A percentile compares a stretch with the other conserved stretches of the same genome.
Evolutionary conservation across 2,888 invertebrate genomes (phyloP).

Genomic region (Holacanthella duospinosa): DNA sequence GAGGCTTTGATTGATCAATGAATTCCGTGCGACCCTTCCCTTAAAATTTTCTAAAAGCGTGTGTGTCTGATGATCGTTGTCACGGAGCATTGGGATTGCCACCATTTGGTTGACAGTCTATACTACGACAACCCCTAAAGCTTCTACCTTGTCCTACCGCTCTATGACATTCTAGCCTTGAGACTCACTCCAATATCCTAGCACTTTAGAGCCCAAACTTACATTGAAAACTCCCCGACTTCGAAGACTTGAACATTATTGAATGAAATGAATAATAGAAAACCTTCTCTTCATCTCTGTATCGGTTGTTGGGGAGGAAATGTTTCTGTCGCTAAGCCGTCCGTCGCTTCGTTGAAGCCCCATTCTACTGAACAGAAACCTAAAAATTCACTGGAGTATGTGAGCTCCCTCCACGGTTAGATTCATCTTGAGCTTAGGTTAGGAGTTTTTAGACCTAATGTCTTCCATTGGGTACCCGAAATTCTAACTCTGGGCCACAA

Average conservation of each 20-base stretch:
- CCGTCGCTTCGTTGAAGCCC: not conserved
- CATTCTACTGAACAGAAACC: not conserved
- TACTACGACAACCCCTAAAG: no score
- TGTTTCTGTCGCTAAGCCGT: not conserved
- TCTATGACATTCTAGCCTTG: not conserved
- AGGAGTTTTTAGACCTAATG: no score
- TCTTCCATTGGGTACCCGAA: not conserved
- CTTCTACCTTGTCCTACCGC: not conserved
- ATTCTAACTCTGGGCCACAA: not conserved
- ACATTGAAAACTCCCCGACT: not conserved
- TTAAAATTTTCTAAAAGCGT: not conserved
- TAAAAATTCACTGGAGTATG: not conserved
- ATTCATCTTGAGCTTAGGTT: no score
- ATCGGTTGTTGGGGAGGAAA: not conserved
- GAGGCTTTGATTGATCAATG: slow-evolving; percentile 1
- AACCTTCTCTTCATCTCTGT: not conserved
- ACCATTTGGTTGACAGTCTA: slow-evolving; percentile 1
- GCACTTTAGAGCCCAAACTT: not conserved
- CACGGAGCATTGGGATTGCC: not conserved
- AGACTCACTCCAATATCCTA: not conserved
- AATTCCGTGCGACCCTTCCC: slow-evolving; percentile 3
- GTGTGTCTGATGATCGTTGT: slow-evolving; percentile 5
- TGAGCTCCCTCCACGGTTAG: no score
- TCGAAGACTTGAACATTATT: not conserved
- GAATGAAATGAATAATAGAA: slow-evolving; percentile 2